A percentile compares a stretch with the other conserved stretches of the same genome.
Evolutionary conservation across 1,140 invertebrate species (phyloP).

Genomic region (Platyura marginata): DNA sequence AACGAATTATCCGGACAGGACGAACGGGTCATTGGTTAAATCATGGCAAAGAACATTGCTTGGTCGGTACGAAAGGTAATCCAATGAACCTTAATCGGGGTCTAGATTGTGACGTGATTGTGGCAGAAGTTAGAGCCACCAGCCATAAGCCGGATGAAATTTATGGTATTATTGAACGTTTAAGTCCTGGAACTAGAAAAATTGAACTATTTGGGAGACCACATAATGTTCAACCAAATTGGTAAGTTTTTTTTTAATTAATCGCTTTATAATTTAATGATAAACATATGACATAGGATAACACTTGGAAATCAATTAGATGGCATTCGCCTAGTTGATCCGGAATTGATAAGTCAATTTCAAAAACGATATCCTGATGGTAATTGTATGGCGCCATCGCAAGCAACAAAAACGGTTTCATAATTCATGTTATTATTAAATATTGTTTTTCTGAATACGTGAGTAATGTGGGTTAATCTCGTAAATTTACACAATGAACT

Average conservation of each 20-base stretch:
- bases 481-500: too few species aligned
- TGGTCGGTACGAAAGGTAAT: constrained; percentile 93
- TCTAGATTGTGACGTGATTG: constrained; percentile 94
- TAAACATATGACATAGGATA: constrained; percentile 37
- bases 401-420: constrained; percentile 9
- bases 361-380: constrained; percentile 87
- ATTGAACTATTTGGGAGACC: constrained; percentile 94
- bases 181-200: constrained; percentile 85
- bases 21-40: constrained; percentile 96
- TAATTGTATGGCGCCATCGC: constrained; percentile 21
- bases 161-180: constrained; percentile 77
- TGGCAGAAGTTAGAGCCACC: constrained; percentile 92
- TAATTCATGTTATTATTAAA: too few species aligned
- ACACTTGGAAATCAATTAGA: constrained; percentile 90
- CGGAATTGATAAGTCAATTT: constrained; percentile 75
- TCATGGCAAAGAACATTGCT: constrained; percentile 96
- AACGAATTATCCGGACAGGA: constrained; percentile 90
- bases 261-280: too few species aligned
- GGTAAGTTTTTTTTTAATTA: constrained; percentile 33
- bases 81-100: constrained; percentile 81
- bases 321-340: constrained; percentile 85
- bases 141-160: constrained; percentile 98
- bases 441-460: too few species aligned
- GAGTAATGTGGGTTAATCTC: too few species aligned
- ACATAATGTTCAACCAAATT: constrained; percentile 96